phyloP scores from a whole-genome alignment of 2,113 vertebrate species.

The Vicugna pacos region DNA sequence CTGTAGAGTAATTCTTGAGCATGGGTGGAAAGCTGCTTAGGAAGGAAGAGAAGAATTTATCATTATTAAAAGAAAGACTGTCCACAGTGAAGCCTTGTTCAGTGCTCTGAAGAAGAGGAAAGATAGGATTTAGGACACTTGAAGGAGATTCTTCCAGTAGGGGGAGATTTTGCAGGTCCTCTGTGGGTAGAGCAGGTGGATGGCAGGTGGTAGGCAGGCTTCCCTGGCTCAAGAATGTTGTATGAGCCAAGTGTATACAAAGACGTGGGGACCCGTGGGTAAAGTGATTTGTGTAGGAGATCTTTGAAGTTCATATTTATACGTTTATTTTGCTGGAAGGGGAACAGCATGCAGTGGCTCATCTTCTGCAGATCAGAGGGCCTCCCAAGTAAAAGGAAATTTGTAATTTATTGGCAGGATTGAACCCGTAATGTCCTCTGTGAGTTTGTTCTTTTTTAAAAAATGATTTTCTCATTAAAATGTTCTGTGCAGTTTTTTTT shows the following conservation, averaged over 20 bases:
- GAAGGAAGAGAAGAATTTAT: neutral
- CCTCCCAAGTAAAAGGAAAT: neutral
- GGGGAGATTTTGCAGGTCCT: neutral
- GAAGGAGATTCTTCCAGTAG: neutral
- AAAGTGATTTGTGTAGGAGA: neutral
- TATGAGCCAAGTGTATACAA: neutral
- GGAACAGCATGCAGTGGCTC: neutral
- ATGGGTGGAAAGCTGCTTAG: neutral
- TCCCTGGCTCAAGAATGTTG: neutral
- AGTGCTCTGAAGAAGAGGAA: neutral
- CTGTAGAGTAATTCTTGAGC: neutral
- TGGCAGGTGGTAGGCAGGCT: neutral
- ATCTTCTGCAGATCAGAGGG: neutral
- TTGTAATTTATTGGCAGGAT: neutral
- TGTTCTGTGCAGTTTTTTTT: neutral
- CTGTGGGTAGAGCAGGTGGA: neutral
- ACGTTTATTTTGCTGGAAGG: neutral
- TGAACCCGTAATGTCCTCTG: neutral
- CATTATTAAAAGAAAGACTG: neutral
- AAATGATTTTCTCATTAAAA: slow-evolving; percentile 27
- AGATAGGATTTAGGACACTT: neutral
- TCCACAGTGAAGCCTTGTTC: neutral
- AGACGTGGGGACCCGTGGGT: neutral
- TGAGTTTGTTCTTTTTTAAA: neutral
- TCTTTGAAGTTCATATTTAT: neutral